A percentile compares a stretch with the other conserved stretches of the same genome.
phyloP scores from a whole-genome alignment of 2,888 invertebrate genomes.

The Pheosia tremula region DNA sequence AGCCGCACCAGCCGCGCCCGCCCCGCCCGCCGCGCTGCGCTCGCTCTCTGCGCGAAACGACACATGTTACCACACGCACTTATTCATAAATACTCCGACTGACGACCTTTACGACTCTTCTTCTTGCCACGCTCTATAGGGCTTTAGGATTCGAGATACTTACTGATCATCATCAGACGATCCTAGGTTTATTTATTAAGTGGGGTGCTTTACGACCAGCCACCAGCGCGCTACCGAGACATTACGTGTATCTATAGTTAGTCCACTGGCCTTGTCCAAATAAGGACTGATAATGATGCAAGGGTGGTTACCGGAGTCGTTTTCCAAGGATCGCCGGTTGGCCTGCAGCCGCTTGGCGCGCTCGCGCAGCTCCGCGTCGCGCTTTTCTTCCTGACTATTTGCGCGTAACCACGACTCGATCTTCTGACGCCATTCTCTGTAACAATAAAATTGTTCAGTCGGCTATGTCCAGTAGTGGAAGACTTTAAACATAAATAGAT shows the following conservation, averaged over 20 bases:
- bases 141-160: no score
- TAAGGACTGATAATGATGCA: background rate
- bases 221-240: no score
- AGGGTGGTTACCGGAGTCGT: constrained; percentile 88
- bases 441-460: background rate
- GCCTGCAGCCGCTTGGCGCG: constrained; percentile 87
- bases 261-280: no score
- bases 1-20: constrained; percentile 89
- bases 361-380: constrained; percentile 87
- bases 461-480: no score
- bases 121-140: no score
- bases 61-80: background rate
- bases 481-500: no score
- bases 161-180: no score
- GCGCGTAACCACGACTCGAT: constrained; percentile 96
- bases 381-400: constrained; percentile 92
- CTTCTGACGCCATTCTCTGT: constrained; percentile 94
- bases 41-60: constrained; percentile 87
- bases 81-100: no score
- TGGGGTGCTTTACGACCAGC: no score
- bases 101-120: no score
- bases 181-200: no score
- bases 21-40: constrained; percentile 81
- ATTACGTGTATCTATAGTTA: no score
- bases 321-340: constrained; percentile 92